Conservation (phyloP, 2,797 vertebrate genomes). For the Chrysocyon brachyurus region DNA sequence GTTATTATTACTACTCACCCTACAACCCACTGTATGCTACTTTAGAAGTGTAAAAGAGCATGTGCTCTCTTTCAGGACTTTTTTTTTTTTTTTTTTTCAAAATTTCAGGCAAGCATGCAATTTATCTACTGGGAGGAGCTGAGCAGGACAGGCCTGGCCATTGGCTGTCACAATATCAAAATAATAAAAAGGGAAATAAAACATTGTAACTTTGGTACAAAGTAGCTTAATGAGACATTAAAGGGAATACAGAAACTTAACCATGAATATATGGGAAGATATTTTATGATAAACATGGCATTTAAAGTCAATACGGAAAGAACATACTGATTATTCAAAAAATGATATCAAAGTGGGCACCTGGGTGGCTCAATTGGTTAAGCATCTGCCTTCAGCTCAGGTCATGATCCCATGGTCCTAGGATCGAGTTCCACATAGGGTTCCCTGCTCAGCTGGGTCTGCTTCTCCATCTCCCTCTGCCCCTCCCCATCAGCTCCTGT, state of each 20-base stretch:
- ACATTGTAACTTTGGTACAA: neutral
- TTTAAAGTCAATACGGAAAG: neutral
- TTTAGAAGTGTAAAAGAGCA: conserved; percentile 4
- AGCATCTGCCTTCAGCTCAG: too few species aligned
- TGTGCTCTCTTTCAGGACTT: neutral
- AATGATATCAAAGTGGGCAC: neutral
- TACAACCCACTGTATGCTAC: neutral
- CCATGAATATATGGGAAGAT: neutral
- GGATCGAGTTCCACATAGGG: too few species aligned
- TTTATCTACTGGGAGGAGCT: neutral
- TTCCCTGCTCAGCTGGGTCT: too few species aligned
- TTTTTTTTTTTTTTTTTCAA: neutral
- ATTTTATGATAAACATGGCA: neutral
- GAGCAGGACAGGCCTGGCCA: neutral
- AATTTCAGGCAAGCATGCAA: neutral
- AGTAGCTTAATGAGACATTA: neutral
- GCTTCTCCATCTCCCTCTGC: too few species aligned
- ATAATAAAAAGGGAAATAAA: conserved; percentile 5
- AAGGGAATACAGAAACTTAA: neutral
- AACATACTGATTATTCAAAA: neutral
- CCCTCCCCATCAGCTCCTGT: too few species aligned
- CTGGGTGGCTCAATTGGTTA: too few species aligned
- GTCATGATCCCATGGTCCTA: too few species aligned
- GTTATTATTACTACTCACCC: neutral
- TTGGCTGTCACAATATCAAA: conserved; percentile 24